phyloP scores from a whole-genome alignment of 92 coral and sea anemone species.

The Virgularia gustaviana region DNA sequence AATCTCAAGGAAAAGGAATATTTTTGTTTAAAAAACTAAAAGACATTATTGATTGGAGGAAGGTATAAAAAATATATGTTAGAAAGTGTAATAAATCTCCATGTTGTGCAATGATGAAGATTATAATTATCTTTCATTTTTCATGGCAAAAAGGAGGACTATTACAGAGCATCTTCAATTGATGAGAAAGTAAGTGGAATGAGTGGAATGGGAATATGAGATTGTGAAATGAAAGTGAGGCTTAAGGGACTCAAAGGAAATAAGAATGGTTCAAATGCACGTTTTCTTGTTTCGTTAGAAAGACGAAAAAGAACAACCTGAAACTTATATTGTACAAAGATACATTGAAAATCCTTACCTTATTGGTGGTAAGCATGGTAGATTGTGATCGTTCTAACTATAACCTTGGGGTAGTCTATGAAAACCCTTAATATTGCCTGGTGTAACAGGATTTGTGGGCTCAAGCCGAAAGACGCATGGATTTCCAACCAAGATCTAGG shows the following conservation, averaged over 20 bases:
- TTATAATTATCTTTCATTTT: too few relatives aligned
- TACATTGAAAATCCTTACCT: slow-evolving; percentile 89
- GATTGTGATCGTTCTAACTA: too few relatives aligned
- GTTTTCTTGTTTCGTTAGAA: slow-evolving; percentile 53
- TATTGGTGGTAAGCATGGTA: slow-evolving; percentile 70
- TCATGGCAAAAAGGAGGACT: slow-evolving; percentile 95
- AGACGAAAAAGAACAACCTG: slow-evolving; percentile 89
- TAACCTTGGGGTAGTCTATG: too few relatives aligned
- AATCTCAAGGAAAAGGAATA: slow-evolving; percentile 96
- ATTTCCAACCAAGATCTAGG: too few relatives aligned
- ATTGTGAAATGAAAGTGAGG: background rate
- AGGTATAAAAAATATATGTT: slow-evolving; percentile 69
- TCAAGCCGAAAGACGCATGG: too few relatives aligned
- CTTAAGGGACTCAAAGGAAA: background rate
- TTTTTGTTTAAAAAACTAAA: slow-evolving; percentile 87
- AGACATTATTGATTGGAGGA: slow-evolving; percentile 91
- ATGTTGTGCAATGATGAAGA: too few relatives aligned
- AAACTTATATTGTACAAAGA: slow-evolving; percentile 89
- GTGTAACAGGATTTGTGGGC: too few relatives aligned
- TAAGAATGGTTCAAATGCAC: background rate
- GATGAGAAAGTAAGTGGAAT: slow-evolving; percentile 74
- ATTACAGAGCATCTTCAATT: slow-evolving; percentile 77
- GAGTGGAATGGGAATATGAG: background rate
- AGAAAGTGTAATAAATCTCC: too few relatives aligned
- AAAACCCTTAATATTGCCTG: too few relatives aligned